Evolutionary conservation across 2,888 invertebrate genomes (phyloP), one percentile per base, ranked within the genome.

Genomic region (Kryphioiulus occultus): DNA sequence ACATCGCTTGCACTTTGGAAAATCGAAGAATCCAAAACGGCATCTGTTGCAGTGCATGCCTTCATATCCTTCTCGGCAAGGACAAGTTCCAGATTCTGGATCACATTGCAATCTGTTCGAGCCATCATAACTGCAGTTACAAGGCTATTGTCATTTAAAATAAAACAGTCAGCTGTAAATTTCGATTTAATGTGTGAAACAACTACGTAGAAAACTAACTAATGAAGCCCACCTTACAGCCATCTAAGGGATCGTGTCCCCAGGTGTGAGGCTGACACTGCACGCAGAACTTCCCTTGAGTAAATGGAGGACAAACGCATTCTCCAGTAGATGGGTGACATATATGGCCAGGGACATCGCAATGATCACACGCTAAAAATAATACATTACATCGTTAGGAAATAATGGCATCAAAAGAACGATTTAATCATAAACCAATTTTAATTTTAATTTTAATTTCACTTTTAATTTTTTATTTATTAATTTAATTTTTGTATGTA

Each of bases 321-420:
- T 96, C 95, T 0, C 99, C 99, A 86, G 95, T 96, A 89, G 95
- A 94, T 0, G 96, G 94, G 90, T 99, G 97, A 91, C 99, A 99
- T 87, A 97, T 95, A 91, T 97, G 97, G 9, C 97, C 98, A 39
- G 95, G 95, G 87, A 94, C 94, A 88, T 95, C 94, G 91, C 97
- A 97, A 0, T 93, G 92, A 19, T 96, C 96, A 91, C 97, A 97
- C 68, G 93, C 96, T 96, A 88, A 84, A 68, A 83, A 88, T 19
- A 85, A 87, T 26, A 17, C 0, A 30, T 35, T 30, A 59, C 22
- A 10, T 42, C 42, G 10, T 9, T 42, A 42, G n/a, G 10, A 42
- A 42, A 42, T 42, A 42, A 42, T 9, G 10, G 42, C 42, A 42
- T 42, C 42, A 42, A 42, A 9, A 42, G 42, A 42, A n/a, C n/a